Evolutionary conservation across 2,113 vertebrate genomes (phyloP), one percentile per base, ranked within the genome.

Genomic region (Aptenodytes patagonicus): DNA sequence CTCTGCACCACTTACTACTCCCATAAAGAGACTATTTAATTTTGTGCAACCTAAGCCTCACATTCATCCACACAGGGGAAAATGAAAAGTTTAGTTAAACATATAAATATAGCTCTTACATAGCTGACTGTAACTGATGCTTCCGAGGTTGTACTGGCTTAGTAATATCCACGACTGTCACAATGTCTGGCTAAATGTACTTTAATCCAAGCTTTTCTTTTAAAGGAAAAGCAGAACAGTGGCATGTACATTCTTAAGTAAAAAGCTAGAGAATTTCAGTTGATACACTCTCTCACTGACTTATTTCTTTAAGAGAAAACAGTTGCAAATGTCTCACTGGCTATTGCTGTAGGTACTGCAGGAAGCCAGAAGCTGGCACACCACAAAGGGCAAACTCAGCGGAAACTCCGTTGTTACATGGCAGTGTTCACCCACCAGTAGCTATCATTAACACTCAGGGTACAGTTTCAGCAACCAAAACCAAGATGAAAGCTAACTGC

Each of bases 351-450:
- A 83, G 71, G 83, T 95, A 87, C 44, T 66, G 89, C 94, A 95
- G 94, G 94, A 96, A 97, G 87, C 54, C 80, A 76, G 71, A 69
- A 64, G 46, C 77, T 94, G 96, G 91, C 94, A 97, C 73, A 70
- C 52, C 16, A 1, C 95, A 95, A 77, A 89, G 92, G 66, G 69
- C 87, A 61, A 86, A 44, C 44, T 84, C 89, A 62, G 84, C 77
- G 62, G 95, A 97, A 97, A 93, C 94, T 60, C 65, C 1, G 34
- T 32, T 1, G 1, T 76, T 76, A 80, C 49, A 72, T 46, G 84
- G 83, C 91, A 94, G 38, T 0, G 20, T 20, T 84, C 90, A 83
- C 91, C 81, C 91, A 82, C 78, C 85, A 95, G 70, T 2, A 91
- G 47, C 73, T 78, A 68, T 47, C 80, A 80, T n/a, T 76, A 95